Conservation (phyloP, 2,888 invertebrate genomes). For the Nowickia ferox region DNA sequence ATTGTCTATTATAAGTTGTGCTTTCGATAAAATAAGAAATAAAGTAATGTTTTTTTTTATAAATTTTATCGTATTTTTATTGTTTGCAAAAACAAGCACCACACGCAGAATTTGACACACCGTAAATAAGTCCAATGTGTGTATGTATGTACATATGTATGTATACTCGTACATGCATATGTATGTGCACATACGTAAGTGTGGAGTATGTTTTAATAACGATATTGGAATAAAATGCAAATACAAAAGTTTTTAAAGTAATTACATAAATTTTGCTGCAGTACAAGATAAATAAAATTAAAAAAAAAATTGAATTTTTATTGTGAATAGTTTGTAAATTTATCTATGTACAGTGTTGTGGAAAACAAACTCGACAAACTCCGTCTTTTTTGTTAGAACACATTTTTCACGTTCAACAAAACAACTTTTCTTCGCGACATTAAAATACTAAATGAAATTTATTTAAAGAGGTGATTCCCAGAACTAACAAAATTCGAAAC, state of each 20-base stretch:
- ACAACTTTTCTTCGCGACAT: no score
- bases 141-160: background rate
- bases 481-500: no score
- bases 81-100: conserved; percentile 26
- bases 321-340: conserved; percentile 39
- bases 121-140: background rate
- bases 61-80: conserved; percentile 32
- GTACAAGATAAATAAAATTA: conserved; percentile 22
- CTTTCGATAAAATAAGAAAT: background rate
- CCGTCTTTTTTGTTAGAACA: no score
- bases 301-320: background rate
- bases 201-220: conserved; percentile 44
- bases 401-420: no score
- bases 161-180: background rate
- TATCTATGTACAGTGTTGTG: background rate
- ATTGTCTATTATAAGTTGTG: no score
- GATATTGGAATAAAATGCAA: conserved; percentile 57
- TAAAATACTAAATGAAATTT: no score
- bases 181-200: background rate
- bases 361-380: no score
- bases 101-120: conserved; percentile 44
- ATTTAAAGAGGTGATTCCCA: no score
- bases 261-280: conserved; percentile 20
- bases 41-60: conserved; percentile 44
- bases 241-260: conserved; percentile 2